phyloP scores from a whole-genome alignment of 2,888 invertebrate genomes.

The Hirtodrosophila confusa region DNA sequence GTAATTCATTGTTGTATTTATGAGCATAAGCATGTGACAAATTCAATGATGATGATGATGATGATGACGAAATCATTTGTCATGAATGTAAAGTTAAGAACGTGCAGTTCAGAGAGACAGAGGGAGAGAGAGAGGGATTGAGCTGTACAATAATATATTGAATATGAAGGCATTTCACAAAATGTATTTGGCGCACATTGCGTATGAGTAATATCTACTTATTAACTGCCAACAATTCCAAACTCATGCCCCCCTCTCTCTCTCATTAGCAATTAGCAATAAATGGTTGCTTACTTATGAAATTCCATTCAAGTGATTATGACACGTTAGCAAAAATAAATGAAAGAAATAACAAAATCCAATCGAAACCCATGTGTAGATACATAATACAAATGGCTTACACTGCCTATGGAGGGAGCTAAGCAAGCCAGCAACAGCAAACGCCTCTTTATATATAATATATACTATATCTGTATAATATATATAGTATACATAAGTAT shows the following conservation, averaged over 20 bases:
- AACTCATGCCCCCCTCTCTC: not conserved
- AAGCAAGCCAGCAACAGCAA: slow-evolving; percentile 21
- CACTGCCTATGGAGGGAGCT: not conserved
- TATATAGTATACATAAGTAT: slow-evolving; percentile 1
- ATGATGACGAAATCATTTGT: slow-evolving; percentile 47
- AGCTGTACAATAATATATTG: no score
- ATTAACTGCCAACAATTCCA: not conserved
- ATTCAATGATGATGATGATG: slow-evolving; percentile 5
- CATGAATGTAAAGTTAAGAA: slow-evolving; percentile 6
- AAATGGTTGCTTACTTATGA: slow-evolving; percentile 29
- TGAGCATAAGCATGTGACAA: no score
- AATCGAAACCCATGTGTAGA: not conserved
- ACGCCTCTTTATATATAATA: slow-evolving; percentile 2
- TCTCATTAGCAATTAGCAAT: slow-evolving; percentile 18
- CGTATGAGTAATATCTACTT: slow-evolving; percentile 49
- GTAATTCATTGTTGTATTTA: no score
- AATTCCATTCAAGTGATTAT: slow-evolving; percentile 41
- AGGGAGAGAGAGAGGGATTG: no score
- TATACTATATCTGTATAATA: no score
- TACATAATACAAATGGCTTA: no score
- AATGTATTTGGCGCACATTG: slow-evolving; percentile 14
- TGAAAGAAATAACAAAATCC: slow-evolving; percentile 5
- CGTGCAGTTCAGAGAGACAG: not conserved
- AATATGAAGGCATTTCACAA: no score
- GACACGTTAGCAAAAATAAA: not conserved